Evolutionary conservation across 2,113 vertebrate species (phyloP), one percentile per base, ranked within the genome.

Genomic region (Atractosteus spatula): DNA sequence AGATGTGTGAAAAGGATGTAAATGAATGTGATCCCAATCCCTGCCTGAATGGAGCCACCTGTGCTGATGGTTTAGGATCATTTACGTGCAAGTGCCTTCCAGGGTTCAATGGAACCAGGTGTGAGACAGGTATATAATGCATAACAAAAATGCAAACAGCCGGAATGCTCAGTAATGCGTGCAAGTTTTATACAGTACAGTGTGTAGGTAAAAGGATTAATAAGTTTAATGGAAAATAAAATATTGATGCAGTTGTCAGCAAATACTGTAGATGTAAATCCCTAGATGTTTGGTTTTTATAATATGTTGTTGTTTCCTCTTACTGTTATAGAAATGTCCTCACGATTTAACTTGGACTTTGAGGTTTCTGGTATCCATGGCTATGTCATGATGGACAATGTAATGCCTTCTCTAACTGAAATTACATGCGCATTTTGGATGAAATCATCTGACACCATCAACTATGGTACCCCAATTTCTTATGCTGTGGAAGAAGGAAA

Each of bases 61-160:
- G 97, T 78, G 76, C 96, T 80, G 97, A 99, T 80, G 92, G 91
- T 12, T 86, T 94, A 69, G 95, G 94, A 47, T 89, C 93, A 2
- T 98, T 90, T 82, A 81, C 85, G 79, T 99, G 97, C 90, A 94
- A 94, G 89, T 99, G 97, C 90, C 94, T 78, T 64, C 97, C 97
- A 81, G 96, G 97, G 91, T 99, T 98, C 93, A 97, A 96, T 84
- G 97, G 97, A 92, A 96, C 87, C 90, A 95, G 94, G 90, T 99
- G 97, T 97, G 97, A 99, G 95, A 98, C 96, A 99, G 97, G 97
- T 99, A 98, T 89, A 90, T 89, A 91, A 81, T 78, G 68, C 75
- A 82, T 83, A 68, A 76, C 73, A 74, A 71, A 77, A 71, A 76
- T 29, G 29, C 29, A 62, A 77, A 74, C 77, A 12, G 0, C 11